Evolutionary conservation across 2,888 invertebrate species (phyloP).

Genomic region (Amaurobius ferox): DNA sequence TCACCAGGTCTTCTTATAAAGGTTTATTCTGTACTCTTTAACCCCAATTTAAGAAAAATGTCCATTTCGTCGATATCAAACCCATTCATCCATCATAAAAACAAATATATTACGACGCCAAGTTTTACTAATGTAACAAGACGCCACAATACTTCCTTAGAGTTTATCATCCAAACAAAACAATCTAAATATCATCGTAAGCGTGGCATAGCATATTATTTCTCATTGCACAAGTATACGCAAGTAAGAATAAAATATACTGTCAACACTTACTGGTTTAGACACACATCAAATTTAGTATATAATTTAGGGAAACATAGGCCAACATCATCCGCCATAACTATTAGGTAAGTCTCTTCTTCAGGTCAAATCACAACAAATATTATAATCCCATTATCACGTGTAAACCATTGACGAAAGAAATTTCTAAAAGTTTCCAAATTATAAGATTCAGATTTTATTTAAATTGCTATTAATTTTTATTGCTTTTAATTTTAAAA

Average conservation of each 20-base stretch:
- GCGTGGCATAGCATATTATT: background rate
- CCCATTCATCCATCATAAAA: constrained; percentile 7
- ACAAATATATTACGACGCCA: constrained; percentile 48
- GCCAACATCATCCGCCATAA: constrained; percentile 68
- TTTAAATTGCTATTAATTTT: too few species aligned
- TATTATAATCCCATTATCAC: background rate
- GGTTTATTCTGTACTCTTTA: too few species aligned
- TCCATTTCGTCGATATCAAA: background rate
- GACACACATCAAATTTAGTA: constrained; percentile 53
- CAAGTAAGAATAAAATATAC: background rate
- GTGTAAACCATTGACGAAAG: background rate
- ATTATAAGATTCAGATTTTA: too few species aligned
- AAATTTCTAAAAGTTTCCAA: too few species aligned
- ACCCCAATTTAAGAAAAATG: too few species aligned
- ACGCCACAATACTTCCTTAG: constrained; percentile 54
- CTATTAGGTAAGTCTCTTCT: constrained; percentile 61
- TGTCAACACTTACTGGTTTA: constrained; percentile 43
- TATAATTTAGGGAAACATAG: constrained; percentile 56
- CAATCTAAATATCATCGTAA: constrained; percentile 14
- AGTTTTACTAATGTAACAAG: constrained; percentile 40
- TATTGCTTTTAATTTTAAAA: too few species aligned
- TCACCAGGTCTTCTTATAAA: too few species aligned
- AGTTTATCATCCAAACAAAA: constrained; percentile 14
- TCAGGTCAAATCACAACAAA: constrained; percentile 33
- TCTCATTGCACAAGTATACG: background rate